Evolutionary conservation across 92 coral and sea anemone genomes (phyloP).

Genomic region (Palythoa caribaeorum): DNA sequence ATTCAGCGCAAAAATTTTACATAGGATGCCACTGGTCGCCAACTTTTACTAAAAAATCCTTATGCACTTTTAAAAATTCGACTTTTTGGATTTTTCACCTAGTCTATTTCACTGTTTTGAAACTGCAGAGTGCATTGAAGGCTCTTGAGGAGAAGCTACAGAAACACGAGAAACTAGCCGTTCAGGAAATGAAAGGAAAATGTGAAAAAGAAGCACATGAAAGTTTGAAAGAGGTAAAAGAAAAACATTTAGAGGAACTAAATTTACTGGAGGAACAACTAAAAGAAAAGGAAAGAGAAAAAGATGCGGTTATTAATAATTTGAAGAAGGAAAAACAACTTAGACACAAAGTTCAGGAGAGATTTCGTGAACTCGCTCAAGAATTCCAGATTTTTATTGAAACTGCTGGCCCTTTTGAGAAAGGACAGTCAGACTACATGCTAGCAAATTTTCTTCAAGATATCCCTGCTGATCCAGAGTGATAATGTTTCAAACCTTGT

Average conservation of each 20-base stretch:
- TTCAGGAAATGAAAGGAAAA: constrained; percentile 68
- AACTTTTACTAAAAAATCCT: too few species aligned
- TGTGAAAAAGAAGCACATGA: constrained; percentile 70
- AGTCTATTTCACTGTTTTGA: neutral
- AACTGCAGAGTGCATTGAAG: constrained; percentile 77
- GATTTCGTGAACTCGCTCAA: constrained; percentile 67
- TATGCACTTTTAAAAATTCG: too few species aligned
- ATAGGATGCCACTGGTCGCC: too few species aligned
- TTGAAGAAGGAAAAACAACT: constrained; percentile 58
- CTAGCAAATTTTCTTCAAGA: constrained; percentile 64
- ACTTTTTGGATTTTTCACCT: too few species aligned
- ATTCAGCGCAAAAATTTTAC: too few species aligned
- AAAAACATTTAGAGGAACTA: constrained; percentile 66
- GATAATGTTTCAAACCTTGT: neutral
- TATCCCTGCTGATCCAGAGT: constrained; percentile 49
- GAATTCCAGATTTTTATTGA: constrained; percentile 92
- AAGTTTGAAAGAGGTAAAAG: constrained; percentile 61
- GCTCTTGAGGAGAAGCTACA: constrained; percentile 78
- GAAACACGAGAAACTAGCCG: constrained; percentile 68
- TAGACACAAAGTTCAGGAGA: constrained; percentile 69
- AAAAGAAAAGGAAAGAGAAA: constrained; percentile 55
- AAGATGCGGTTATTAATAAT: constrained; percentile 61
- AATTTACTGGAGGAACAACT: constrained; percentile 68
- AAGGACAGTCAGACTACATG: constrained; percentile 91
- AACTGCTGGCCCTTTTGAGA: constrained; percentile 83